These are phyloP conservation scores for Stictonetta naevosa DNA, from an alignment of 2,113 vertebrate genomes.

Conservation along the genomic window DNA sequence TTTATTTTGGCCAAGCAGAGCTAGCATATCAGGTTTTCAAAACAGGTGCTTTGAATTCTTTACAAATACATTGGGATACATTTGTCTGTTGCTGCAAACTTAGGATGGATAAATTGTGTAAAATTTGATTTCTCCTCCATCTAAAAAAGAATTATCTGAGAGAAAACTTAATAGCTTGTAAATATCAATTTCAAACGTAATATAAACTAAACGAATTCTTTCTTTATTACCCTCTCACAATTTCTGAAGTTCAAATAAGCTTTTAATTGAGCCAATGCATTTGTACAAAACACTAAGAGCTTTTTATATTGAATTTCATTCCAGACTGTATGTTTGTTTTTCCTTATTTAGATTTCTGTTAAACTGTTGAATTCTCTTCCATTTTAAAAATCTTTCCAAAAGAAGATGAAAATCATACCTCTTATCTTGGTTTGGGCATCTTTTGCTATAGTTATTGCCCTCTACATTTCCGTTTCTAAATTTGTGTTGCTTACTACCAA, in stretches of 20 bases:
- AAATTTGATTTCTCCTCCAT: not conserved
- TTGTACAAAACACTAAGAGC: conserved; percentile 8
- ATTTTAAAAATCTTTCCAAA: not conserved
- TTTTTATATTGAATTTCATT: not conserved
- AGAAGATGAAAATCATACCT: not conserved
- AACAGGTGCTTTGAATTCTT: not conserved
- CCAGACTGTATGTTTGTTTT: not conserved
- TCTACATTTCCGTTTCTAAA: not conserved
- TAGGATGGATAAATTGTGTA: not conserved
- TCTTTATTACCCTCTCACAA: not conserved
- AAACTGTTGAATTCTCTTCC: not conserved
- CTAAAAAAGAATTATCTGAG: not conserved
- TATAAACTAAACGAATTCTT: not conserved
- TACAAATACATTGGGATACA: not conserved
- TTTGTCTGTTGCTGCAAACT: not conserved
- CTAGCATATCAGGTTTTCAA: not conserved
- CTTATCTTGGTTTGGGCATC: not conserved
- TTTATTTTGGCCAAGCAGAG: not conserved
- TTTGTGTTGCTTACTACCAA: not conserved
- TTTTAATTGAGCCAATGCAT: not conserved
- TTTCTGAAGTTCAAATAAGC: not conserved
- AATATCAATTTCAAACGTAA: not conserved
- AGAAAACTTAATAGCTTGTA: not conserved
- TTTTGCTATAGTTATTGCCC: not conserved
- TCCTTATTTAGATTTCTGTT: not conserved